Evolutionary conservation across 2,113 vertebrate genomes (phyloP).

Genomic region (Mus spicilegus): DNA sequence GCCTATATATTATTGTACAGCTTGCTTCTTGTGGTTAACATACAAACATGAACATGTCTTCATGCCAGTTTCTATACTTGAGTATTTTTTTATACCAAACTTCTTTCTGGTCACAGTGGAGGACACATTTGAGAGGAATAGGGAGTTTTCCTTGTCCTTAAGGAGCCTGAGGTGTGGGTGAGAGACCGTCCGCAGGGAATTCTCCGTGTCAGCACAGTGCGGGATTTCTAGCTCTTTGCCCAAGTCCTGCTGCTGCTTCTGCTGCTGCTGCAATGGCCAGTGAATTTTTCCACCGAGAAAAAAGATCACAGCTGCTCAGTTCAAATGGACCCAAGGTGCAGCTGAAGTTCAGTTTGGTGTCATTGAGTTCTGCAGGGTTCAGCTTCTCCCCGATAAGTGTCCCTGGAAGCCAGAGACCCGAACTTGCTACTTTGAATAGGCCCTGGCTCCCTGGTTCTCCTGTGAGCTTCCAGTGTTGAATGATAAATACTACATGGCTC

Average conservation of each 20-base stretch:
- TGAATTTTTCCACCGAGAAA: constrained; percentile 32
- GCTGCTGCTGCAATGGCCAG: background rate
- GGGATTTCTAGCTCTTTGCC: background rate
- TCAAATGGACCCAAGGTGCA: background rate
- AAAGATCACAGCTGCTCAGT: background rate
- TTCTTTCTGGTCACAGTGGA: background rate
- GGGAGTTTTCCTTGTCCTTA: background rate
- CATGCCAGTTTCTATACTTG: background rate
- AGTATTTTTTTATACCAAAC: background rate
- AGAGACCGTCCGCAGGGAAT: background rate
- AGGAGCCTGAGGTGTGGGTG: background rate
- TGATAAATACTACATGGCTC: background rate
- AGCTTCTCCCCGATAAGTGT: background rate
- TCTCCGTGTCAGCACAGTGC: background rate
- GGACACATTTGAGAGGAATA: background rate
- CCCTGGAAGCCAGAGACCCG: background rate
- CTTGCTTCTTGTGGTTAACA: background rate
- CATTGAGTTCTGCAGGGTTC: background rate
- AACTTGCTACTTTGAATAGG: background rate
- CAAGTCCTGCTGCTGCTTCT: background rate
- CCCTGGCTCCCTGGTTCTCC: background rate
- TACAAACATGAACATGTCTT: background rate
- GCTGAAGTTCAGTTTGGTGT: background rate
- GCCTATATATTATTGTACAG: background rate
- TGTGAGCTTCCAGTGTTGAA: background rate